A percentile compares a stretch with the other conserved stretches of the same genome.
phyloP scores from a whole-genome alignment of 2,113 vertebrate genomes.

The Cryptotis parvus region DNA sequence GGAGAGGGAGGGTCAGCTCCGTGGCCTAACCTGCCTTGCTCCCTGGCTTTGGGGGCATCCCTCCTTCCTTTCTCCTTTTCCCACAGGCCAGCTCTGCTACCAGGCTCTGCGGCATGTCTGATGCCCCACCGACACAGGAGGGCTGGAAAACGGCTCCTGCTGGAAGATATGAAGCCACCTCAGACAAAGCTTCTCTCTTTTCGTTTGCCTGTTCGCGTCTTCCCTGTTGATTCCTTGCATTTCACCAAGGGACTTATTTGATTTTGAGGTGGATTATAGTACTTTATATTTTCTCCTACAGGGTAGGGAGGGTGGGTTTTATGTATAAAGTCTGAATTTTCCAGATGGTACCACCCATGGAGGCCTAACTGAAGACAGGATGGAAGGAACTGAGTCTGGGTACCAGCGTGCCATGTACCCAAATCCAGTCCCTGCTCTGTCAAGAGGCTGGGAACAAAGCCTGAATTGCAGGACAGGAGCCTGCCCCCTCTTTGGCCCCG shows the following conservation, averaged over 20 bases:
- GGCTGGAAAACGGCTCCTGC: background rate
- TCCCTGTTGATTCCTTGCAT: constrained; percentile 39
- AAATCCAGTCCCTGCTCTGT: fast-evolving
- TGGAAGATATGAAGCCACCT: constrained; percentile 17
- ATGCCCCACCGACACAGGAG: background rate
- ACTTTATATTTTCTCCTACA: constrained; percentile 24
- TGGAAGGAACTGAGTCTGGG: background rate
- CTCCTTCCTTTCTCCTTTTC: background rate
- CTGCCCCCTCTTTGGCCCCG: constrained; percentile 30
- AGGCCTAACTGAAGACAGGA: background rate
- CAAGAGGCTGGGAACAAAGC: background rate
- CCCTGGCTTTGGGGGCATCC: background rate
- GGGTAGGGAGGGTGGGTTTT: constrained; percentile 1
- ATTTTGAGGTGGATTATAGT: constrained; percentile 30
- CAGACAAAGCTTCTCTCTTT: constrained; percentile 32
- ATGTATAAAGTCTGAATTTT: constrained; percentile 18
- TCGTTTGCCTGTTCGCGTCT: background rate
- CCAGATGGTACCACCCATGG: background rate
- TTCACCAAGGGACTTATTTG: constrained; percentile 50
- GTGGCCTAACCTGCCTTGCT: background rate
- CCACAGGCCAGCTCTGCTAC: background rate
- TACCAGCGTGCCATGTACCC: background rate
- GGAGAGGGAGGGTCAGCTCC: background rate
- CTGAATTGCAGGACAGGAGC: background rate
- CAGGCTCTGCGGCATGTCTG: background rate